These are phyloP conservation scores for Calyptommatus sinebrachiatus DNA, from an alignment of 2,113 vertebrate genomes.

Conservation along the genomic window DNA sequence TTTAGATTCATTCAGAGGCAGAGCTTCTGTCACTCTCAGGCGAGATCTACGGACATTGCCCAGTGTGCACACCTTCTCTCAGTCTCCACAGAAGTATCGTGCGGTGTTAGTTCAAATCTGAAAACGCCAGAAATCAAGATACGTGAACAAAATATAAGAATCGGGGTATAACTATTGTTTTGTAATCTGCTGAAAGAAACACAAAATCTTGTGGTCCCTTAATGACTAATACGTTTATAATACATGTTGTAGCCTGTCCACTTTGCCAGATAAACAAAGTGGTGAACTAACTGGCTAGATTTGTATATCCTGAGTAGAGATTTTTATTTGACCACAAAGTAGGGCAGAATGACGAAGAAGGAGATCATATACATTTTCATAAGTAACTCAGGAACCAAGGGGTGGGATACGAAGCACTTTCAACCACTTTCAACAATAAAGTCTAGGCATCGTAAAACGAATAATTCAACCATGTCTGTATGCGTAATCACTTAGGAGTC, in stretches of 20 bases:
- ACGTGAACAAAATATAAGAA: not conserved
- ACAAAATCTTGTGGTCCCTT: not conserved
- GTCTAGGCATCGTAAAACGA: not conserved
- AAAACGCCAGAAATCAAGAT: not conserved
- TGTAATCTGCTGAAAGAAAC: not conserved
- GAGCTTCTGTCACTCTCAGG: too few relatives aligned
- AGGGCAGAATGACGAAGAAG: not conserved
- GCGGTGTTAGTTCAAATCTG: not conserved
- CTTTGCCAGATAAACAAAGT: not conserved
- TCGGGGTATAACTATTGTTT: not conserved
- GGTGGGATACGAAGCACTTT: not conserved
- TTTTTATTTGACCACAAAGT: not conserved
- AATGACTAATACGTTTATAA: not conserved
- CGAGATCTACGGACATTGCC: too few relatives aligned
- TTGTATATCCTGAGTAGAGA: not conserved
- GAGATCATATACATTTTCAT: not conserved
- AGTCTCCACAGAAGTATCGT: not conserved
- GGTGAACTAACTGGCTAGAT: not conserved
- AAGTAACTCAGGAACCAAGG: not conserved
- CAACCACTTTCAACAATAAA: not conserved
- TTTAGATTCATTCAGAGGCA: too few relatives aligned
- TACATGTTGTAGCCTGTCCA: not conserved
- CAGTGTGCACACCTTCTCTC: too few relatives aligned
- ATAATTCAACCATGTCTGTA: not conserved
- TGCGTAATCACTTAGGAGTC: not conserved